Conservation (phyloP, 1,140 invertebrate genomes). For the Drosophila saltans region DNA sequence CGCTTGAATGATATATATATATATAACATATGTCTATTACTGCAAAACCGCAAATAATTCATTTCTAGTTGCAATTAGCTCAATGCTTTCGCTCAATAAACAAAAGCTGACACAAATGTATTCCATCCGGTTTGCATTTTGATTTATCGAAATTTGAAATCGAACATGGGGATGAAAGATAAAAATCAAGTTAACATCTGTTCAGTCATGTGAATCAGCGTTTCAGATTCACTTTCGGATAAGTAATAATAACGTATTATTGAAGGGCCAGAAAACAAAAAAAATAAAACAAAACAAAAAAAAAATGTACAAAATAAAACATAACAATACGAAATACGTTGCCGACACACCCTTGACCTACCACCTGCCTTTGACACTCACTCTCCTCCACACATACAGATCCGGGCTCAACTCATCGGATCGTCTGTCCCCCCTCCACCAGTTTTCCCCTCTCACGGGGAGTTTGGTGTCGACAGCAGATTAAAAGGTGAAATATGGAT, state of each 20-base stretch:
- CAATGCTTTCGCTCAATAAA: slow-evolving; percentile 1
- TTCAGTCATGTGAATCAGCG: slow-evolving; percentile 17
- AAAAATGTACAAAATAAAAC: neutral
- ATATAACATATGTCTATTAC: no score
- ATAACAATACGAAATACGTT: slow-evolving; percentile 6
- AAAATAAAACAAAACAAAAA: neutral
- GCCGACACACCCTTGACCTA: neutral
- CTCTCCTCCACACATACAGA: neutral
- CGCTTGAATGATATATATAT: no score
- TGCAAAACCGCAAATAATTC: no score
- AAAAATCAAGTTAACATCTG: slow-evolving; percentile 21
- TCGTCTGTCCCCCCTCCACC: neutral
- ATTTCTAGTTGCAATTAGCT: slow-evolving; percentile 6
- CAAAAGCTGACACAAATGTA: slow-evolving; percentile 2
- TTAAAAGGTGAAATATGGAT: slow-evolving; percentile 34
- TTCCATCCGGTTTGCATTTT: neutral
- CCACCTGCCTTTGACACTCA: neutral
- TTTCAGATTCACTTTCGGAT: slow-evolving; percentile 22
- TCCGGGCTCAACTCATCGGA: slow-evolving; percentile 13
- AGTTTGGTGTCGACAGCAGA: slow-evolving; percentile 21
- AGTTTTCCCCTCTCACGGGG: neutral
- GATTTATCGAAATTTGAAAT: neutral
- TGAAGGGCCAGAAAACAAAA: neutral
- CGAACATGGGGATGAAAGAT: neutral
- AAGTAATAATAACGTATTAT: slow-evolving; percentile 27